Percentiles rank a stretch among this genome's conserved stretches.
Evolutionary conservation across 2,113 vertebrate species (phyloP).

Genomic region (Rhipidura dahli): DNA sequence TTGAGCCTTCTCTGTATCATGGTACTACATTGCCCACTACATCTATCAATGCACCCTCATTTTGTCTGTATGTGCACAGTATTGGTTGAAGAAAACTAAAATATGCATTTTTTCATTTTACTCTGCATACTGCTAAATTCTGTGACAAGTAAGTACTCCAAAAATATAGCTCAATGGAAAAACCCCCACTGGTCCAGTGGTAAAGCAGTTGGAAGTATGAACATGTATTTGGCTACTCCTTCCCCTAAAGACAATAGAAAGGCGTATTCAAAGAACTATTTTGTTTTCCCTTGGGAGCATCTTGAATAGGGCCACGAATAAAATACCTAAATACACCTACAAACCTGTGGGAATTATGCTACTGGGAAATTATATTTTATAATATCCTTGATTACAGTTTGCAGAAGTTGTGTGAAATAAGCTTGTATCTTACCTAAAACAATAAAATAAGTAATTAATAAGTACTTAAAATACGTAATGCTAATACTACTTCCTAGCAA

Average conservation of each 20-base stretch:
- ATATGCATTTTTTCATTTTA: not conserved
- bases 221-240: not conserved
- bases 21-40: not conserved
- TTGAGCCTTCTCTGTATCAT: not conserved
- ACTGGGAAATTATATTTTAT: not conserved
- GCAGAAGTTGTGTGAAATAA: not conserved
- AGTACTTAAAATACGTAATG: not conserved
- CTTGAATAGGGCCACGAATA: not conserved
- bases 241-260: not conserved
- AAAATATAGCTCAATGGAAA: not conserved
- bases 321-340: not conserved
- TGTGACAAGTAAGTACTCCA: not conserved
- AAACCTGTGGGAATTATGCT: not conserved
- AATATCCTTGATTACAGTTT: not conserved
- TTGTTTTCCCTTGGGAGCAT: not conserved
- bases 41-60: not conserved
- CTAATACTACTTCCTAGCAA: not conserved
- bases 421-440: not conserved
- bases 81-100: not conserved
- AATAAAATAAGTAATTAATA: not conserved
- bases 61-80: not conserved
- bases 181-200: accelerated
- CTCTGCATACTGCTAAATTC: not conserved
- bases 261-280: not conserved
- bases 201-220: not conserved